Base-by-base conservation (phyloP, 2,888 invertebrate genomes). In the Parnassius mnemosyne region DNA sequence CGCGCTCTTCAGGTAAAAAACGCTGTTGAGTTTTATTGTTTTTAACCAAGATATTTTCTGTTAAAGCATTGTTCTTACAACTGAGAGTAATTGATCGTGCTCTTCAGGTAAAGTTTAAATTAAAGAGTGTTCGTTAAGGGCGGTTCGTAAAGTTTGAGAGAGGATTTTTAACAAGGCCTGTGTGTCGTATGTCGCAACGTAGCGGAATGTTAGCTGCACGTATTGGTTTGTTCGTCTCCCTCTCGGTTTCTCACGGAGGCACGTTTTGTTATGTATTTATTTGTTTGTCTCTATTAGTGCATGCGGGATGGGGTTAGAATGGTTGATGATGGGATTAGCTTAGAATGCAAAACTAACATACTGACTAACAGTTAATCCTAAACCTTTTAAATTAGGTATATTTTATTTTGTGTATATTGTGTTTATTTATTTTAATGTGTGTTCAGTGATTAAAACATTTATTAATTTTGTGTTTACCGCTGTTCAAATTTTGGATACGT, bases 161-260 rank as follows among this genome's bases (percentile, higher is more conserved):
- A 11, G 58, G 51, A 25, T 63, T 59, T 56, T 59, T 63, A 56
- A 63, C 56, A 63, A 52, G 55, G 61, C 63, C 73, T 84, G 75
- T 86, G 83, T 85, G 87, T 84, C 84, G 75, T 86, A 82, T 85
- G 87, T 84, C 81, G 81, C 84, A 80, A 76, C 81, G 78, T 89
- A 87, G 84, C 80, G 81, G 86, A 85, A 87, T 89, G 87, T 69
- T 81, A 84, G 87, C 85, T 85, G 89, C 89, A 88, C 89, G 89
- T 79, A 79, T 79, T 82, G 83, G 82, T 85, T 83, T 82, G 84
- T 79, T 78, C 75, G 74, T 71, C 70, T 74, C 74, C 74, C 66
- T 75, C 74, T 75, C 65, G 70, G 70, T 70, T 71, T 73, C 73
- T 75, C 71, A 73, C 64, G 62, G 70, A 70, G 72, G 68, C 77